These are phyloP conservation scores for Pantala flavescens DNA, from an alignment of 1,140 invertebrate genomes.

Conservation along the genomic window DNA sequence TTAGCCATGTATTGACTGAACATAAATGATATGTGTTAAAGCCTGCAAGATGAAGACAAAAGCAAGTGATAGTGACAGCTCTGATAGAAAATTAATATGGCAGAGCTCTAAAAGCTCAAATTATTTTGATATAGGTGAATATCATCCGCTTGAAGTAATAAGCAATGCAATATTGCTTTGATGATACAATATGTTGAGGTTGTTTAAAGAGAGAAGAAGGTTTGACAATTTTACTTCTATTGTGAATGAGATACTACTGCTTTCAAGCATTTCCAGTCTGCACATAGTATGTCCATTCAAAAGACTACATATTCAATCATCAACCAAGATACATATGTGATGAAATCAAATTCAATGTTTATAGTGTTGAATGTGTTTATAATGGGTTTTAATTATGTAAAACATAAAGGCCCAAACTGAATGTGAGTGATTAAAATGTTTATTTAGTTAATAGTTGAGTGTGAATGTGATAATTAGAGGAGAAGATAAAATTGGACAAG, in stretches of 20 bases:
- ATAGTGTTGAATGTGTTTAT: neutral
- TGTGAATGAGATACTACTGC: no score
- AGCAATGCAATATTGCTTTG: no score
- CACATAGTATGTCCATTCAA: no score
- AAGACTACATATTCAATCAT: no score
- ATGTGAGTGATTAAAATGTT: neutral
- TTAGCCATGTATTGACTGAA: neutral
- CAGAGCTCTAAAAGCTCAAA: neutral
- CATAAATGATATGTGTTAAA: neutral
- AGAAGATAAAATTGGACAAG: neutral
- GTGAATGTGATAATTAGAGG: neutral
- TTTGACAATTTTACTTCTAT: no score
- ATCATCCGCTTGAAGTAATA: neutral
- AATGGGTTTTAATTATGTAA: neutral
- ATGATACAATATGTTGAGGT: no score
- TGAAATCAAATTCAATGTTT: neutral
- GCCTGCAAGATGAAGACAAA: neutral
- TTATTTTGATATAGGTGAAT: constrained; percentile 6
- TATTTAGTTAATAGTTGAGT: neutral
- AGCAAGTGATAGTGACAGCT: neutral
- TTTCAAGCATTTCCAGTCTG: no score
- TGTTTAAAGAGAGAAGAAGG: no score
- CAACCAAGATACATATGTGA: neutral
- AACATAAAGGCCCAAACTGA: neutral
- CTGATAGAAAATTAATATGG: neutral